These are phyloP conservation scores for Sebastes fasciatus DNA, from an alignment of 2,113 vertebrate species.

Conservation along the genomic window DNA sequence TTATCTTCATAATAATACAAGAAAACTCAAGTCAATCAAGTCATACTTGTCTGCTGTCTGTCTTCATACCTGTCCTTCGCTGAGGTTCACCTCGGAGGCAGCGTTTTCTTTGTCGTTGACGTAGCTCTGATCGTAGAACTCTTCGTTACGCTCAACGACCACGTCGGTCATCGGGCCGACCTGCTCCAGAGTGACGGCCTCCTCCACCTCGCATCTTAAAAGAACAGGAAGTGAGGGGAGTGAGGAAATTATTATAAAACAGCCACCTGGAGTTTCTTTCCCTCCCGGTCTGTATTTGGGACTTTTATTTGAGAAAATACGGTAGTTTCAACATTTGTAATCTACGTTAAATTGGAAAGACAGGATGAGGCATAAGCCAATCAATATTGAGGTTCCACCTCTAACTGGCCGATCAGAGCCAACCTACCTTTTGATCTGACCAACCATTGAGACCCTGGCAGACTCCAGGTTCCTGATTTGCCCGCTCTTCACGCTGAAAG, in stretches of 20 bases:
- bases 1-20: background rate
- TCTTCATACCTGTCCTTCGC: slow-evolving; percentile 25
- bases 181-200: slow-evolving; percentile 59
- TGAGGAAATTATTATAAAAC: background rate
- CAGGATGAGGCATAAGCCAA: background rate
- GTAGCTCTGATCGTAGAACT: slow-evolving; percentile 73
- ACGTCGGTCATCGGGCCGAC: slow-evolving; percentile 62
- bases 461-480: slow-evolving; percentile 84
- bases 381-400: background rate
- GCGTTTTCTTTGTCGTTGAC: slow-evolving; percentile 65
- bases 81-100: slow-evolving; percentile 57
- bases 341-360: background rate
- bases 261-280: background rate
- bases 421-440: slow-evolving; percentile 79
- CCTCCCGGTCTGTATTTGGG: too few species aligned
- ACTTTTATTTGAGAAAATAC: too few species aligned
- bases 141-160: slow-evolving; percentile 67
- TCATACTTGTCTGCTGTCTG: background rate
- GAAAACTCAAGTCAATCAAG: background rate
- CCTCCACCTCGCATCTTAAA: slow-evolving; percentile 73
- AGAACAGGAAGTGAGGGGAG: background rate
- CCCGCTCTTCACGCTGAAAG: slow-evolving; percentile 79
- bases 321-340: background rate
- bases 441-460: slow-evolving; percentile 82
- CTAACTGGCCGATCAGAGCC: background rate